Percentiles rank a stretch among this genome's conserved stretches.
These are phyloP conservation scores for Amitus sp. DNA, from an alignment of 2,888 invertebrate species.

Conservation along the genomic window DNA sequence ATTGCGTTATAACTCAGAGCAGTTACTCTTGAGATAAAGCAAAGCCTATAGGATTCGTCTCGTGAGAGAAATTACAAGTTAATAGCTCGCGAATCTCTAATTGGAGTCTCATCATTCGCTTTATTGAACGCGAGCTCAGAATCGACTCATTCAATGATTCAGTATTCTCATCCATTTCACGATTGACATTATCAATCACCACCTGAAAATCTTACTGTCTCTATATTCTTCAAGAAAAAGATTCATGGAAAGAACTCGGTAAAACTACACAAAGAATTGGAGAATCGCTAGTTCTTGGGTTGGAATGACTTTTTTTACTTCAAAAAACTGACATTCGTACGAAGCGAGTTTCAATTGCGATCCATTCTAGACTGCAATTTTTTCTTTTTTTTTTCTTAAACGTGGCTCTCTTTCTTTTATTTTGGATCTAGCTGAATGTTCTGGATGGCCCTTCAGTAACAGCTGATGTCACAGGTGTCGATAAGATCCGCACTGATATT, in stretches of 20 bases:
- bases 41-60: constrained; percentile 10
- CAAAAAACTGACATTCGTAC: not conserved
- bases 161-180: not conserved
- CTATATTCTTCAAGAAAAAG: no score
- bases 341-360: not conserved
- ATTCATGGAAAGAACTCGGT: no score
- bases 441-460: constrained; percentile 8
- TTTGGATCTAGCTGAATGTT: not conserved
- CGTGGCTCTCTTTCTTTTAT: not conserved
- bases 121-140: constrained; percentile 6
- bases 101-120: constrained; percentile 8
- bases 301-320: no score
- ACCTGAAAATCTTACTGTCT: not conserved
- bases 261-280: no score
- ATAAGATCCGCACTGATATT: constrained; percentile 9
- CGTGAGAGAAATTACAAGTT: constrained; percentile 6
- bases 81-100: constrained; percentile 10
- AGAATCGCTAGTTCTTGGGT: no score
- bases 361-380: not conserved
- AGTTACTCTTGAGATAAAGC: not conserved
- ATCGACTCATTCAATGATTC: not conserved
- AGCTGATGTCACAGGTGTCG: constrained; percentile 11
- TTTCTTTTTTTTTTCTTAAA: not conserved
- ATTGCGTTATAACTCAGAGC: not conserved
- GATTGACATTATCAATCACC: no score